Evolutionary conservation across 2,888 invertebrate genomes (phyloP), one percentile per base, ranked within the genome.

Genomic region (Nezara viridula): DNA sequence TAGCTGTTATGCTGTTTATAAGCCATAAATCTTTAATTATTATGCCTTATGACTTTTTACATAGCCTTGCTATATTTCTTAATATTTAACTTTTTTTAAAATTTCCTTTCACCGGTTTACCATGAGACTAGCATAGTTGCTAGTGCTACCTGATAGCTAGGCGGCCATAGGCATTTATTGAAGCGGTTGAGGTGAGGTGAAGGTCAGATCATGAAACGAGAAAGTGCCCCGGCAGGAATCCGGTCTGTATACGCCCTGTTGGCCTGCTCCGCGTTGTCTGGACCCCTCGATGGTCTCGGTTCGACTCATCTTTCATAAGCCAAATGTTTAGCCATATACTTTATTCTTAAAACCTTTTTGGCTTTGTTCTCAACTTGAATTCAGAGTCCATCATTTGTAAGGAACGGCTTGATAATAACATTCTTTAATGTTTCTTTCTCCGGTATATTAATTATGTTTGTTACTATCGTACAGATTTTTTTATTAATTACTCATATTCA

Each of bases 171-270:
- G 21, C n/a, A 55, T 3, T 37, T 37, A 73, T 37, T 37, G 16
- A 73, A 37, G 66, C 9, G 81, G 14, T n/a, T 81, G 81, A 9
- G 24, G 81, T 24, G 44, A 81, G 44, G 44, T 81, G 81, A 81
- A 81, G 81, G 81, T 81, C 81, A 44, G 81, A 40, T 44, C 81
- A 44, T 47, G 81, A 44, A 81, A 81, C 81, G 81, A 40, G 81
- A 81, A 81, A 81, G 81, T 81, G 44, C n/a, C 37, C 47, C 44
- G 81, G n/a, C 21, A 40, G 81, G 81, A 81, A 44, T 81, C 81
- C 81, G 40, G 81, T 40, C 81, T 44, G 44, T 24, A 12, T 81
- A 47, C 44, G n/a, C 81, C 60, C 60, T 27, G 14, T 32, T n/a
- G 9, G 3, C 4, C n/a, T 73, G 32, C 19, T 32, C 66, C 32